Evolutionary conservation across 2,888 invertebrate genomes (phyloP).

Genomic region (Eretmocerus hayati): DNA sequence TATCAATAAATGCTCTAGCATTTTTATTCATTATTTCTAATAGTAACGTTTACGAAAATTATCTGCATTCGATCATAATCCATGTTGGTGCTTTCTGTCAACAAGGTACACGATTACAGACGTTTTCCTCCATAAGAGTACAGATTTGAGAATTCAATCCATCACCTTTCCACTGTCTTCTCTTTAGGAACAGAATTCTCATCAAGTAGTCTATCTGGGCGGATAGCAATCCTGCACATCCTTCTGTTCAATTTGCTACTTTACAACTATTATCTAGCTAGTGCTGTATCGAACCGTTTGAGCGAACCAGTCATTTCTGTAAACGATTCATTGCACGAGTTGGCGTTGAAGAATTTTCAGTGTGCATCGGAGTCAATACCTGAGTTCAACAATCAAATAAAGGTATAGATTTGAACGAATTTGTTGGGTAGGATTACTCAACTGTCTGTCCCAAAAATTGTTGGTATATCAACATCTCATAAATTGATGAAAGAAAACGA

Average conservation of each 20-base stretch:
- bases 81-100: constrained; percentile 31
- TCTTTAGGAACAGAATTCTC: constrained; percentile 32
- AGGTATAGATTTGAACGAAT: constrained; percentile 4
- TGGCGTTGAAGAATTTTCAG: constrained; percentile 30
- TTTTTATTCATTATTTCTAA: constrained; percentile 24
- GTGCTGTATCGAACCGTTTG: constrained; percentile 38
- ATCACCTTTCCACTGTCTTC: not conserved
- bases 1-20: constrained; percentile 19
- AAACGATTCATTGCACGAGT: constrained; percentile 37
- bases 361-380: constrained; percentile 34
- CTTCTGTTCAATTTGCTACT: constrained; percentile 36
- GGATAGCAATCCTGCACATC: constrained; percentile 34
- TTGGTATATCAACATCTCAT: too few species aligned
- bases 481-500: too few species aligned
- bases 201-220: constrained; percentile 30
- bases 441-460: too few species aligned
- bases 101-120: constrained; percentile 35
- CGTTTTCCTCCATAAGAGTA: too few species aligned
- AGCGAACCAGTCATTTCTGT: constrained; percentile 36
- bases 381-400: constrained; percentile 27
- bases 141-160: not conserved
- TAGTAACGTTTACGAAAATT: constrained; percentile 24
- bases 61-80: constrained; percentile 25
- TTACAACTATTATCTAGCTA: constrained; percentile 39
- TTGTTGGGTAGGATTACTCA: too few species aligned